Evolutionary conservation across 2,888 invertebrate genomes (phyloP).

Genomic region (Ichneumoninae sp.): DNA sequence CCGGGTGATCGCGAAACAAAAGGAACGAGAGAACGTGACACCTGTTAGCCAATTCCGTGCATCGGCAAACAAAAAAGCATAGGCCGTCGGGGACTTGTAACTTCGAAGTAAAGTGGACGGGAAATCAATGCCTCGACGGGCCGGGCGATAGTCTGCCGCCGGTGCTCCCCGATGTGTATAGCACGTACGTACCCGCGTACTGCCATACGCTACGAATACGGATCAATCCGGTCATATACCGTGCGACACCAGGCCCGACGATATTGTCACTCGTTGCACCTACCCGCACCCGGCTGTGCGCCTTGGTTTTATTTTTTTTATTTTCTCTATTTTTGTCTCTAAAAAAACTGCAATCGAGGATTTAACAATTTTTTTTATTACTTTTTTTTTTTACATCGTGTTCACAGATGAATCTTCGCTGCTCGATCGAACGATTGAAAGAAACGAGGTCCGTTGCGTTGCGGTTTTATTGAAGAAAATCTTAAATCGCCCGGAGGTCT

Average conservation of each 20-base stretch:
- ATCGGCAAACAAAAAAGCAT: constrained; percentile 45
- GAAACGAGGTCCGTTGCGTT: neutral
- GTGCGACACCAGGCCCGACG: neutral
- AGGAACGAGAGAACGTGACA: constrained; percentile 60
- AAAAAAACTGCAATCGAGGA: neutral
- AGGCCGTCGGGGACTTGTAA: constrained; percentile 49
- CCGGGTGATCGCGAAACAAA: constrained; percentile 35
- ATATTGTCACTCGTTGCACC: constrained; percentile 28
- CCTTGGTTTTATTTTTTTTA: too few relatives aligned
- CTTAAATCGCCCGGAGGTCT: too few relatives aligned
- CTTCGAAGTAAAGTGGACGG: constrained; percentile 61
- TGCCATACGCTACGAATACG: constrained; percentile 32
- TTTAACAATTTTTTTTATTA: neutral
- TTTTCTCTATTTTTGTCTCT: too few relatives aligned
- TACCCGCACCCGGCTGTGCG: neutral
- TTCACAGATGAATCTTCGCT: constrained; percentile 55
- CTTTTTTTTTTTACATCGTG: neutral
- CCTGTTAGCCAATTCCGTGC: constrained; percentile 65
- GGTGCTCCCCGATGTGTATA: constrained; percentile 40
- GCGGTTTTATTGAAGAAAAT: too few relatives aligned
- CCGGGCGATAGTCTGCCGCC: constrained; percentile 39
- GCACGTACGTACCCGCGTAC: constrained; percentile 17
- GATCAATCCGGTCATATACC: constrained; percentile 40
- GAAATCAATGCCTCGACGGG: constrained; percentile 68
- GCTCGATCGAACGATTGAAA: constrained; percentile 42